Evolutionary conservation across 2,888 invertebrate species (phyloP), one percentile per base, ranked within the genome.

Genomic region (Timema cristinae): DNA sequence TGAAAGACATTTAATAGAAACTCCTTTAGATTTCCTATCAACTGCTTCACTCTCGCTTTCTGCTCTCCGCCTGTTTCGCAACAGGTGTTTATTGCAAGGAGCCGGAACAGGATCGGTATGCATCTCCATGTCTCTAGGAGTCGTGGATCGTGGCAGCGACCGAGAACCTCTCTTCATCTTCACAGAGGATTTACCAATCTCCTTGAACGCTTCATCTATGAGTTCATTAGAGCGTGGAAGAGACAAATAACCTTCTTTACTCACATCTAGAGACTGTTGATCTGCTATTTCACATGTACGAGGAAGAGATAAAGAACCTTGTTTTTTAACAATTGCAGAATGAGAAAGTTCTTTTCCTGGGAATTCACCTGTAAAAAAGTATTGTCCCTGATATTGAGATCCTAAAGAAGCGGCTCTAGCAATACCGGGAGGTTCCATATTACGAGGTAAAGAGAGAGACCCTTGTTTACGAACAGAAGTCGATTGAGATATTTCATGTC

Each of bases 401-500:
- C 73, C 73, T 8, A 71, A n/a, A n/a, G 67, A 71, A n/a, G 66
- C 66, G n/a, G 70, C 49, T 66, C 67, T 63, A 49, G 70, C 66
- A 50, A 71, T 67, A 68, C 71, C 71, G 32, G 67, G 68, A 50
- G 68, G 54, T 15, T 73, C 73, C 16, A 61, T 66, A 48, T 52
- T 73, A 63, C 67, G 50, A 10, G 73, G 73, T 15, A 71, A 49
- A 13, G 75, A 74, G 15, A 75, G 66, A 5, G 75, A 75, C 61
- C 68, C 73, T 69, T 70, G 74, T 47, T 73, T 75, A 63, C 69
- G 75, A 51, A 71, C 71, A 8, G 72, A 63, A 32, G 74, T 70
- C 11, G 77, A 77, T 59, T 78, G 76, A 15, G 79, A 77, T 16
- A 79, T 72, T 67, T 79, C 78, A 63, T 78, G 72, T 8, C 78